phyloP scores from a whole-genome alignment of 2,797 vertebrate species.

The Coregonus sp. region DNA sequence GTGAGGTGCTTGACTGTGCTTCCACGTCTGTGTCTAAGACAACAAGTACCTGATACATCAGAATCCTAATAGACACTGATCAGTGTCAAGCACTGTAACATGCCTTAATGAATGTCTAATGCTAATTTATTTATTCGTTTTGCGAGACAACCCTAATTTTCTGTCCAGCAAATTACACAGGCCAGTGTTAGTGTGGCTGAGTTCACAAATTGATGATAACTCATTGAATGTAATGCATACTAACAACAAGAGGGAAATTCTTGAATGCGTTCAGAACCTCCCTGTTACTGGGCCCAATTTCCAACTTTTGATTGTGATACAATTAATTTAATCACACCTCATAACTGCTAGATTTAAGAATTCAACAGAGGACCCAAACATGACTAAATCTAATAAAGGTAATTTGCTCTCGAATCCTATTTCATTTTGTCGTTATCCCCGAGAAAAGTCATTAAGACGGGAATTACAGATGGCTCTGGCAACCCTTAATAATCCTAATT shows the following conservation, averaged over 20 bases:
- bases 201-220: slow-evolving; percentile 50
- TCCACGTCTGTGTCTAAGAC: slow-evolving; percentile 27
- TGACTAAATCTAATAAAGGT: neutral
- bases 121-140: slow-evolving; percentile 57
- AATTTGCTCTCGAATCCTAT: neutral
- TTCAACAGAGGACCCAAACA: neutral
- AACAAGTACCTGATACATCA: slow-evolving; percentile 19
- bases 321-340: neutral
- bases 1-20: slow-evolving; percentile 27
- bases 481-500: slow-evolving; percentile 8
- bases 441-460: slow-evolving; percentile 6
- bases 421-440: slow-evolving; percentile 1
- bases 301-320: neutral
- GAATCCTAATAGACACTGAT: slow-evolving; percentile 53
- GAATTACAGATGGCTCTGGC: slow-evolving; percentile 11
- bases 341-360: neutral
- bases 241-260: neutral
- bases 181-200: slow-evolving; percentile 41
- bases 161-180: slow-evolving; percentile 38
- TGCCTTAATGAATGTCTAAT: slow-evolving; percentile 57
- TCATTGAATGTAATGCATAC: slow-evolving; percentile 20
- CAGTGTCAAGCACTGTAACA: slow-evolving; percentile 55
- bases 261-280: neutral
- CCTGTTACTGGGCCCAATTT: neutral
- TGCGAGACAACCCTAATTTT: slow-evolving; percentile 41